A percentile compares a stretch with the other conserved stretches of the same genome.
Evolutionary conservation across 2,797 vertebrate species (phyloP).

Genomic region (Xerus rutilus): DNA sequence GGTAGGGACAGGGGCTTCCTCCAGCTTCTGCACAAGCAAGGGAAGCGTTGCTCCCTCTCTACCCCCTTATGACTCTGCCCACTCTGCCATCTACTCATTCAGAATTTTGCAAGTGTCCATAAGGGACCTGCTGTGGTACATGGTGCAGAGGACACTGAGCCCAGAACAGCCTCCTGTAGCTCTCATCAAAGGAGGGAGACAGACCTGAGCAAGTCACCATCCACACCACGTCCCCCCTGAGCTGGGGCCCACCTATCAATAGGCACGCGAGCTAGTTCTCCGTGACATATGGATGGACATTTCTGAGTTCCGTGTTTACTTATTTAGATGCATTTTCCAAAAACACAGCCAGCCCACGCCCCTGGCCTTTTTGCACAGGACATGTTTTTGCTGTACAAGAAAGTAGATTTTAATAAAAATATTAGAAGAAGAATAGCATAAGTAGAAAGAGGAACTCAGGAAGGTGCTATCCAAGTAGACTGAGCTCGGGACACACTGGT

Average conservation of each 20-base stretch:
- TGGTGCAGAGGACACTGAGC: background rate
- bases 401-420: background rate
- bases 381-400: background rate
- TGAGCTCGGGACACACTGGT: background rate
- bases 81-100: background rate
- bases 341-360: background rate
- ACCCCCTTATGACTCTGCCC: background rate
- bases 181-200: fast-evolving
- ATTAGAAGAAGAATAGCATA: background rate
- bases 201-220: background rate
- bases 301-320: background rate
- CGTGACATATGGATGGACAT: background rate
- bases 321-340: background rate
- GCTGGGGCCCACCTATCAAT: fast-evolving
- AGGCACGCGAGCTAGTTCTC: background rate
- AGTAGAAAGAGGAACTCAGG: background rate
- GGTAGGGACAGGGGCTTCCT: background rate
- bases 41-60: background rate
- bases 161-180: background rate
- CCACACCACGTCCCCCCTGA: fast-evolving
- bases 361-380: background rate
- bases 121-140: background rate
- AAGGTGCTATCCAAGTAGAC: background rate
- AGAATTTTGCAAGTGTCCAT: background rate
- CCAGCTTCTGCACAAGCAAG: background rate